Base-by-base conservation (phyloP, 2,797 vertebrate genomes). In the Tarsius wallacei region DNA sequence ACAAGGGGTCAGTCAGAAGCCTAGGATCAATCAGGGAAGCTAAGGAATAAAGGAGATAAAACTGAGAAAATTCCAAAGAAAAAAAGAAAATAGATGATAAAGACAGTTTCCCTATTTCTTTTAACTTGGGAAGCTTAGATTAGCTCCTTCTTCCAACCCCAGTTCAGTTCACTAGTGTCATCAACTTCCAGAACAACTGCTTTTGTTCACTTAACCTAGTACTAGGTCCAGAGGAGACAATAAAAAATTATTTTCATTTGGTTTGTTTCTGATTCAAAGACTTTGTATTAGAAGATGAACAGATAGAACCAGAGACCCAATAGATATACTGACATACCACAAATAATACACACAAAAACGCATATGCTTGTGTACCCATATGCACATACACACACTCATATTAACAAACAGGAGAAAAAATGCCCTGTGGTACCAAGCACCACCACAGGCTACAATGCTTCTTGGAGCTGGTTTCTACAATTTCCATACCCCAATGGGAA, bases 401-500 rank as follows among this genome's bases (percentile, higher is more conserved):
- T 61, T 77, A 94, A 92, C 36, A 94, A 93, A 70, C 5, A 84
- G 42, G 42, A 87, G 57, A 89, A 77, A 93, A 96, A 95, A 95
- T 57, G 77, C 61, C 78, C 77, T 71, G 57, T 0, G 17, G 90
- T 88, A 77, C 55, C 64, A 90, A 93, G 70, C 66, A 97, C 95
- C 73, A 90, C 73, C 77, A 94, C 36, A 97, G 87, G 87, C 93
- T 88, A 90, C n/a, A 80, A 13, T 21, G 64, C 87, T 94, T 94
- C 76, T 78, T 74, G 51, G 49, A 98, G 64, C 80, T 93, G 15
- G 28, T 87, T 96, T 96, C 84, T 90, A 59, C 31, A 96, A 95
- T 97, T 96, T 95, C 88, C 80, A 97, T 93, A 97, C 13, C n/a
- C 76, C 14, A 5, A 26, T 93, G 91, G 84, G 94, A 94, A 95